Percentiles rank a stretch among this genome's conserved stretches.
Evolutionary conservation across 2,888 invertebrate genomes (phyloP).

Genomic region (Allophyes oxyacanthae): DNA sequence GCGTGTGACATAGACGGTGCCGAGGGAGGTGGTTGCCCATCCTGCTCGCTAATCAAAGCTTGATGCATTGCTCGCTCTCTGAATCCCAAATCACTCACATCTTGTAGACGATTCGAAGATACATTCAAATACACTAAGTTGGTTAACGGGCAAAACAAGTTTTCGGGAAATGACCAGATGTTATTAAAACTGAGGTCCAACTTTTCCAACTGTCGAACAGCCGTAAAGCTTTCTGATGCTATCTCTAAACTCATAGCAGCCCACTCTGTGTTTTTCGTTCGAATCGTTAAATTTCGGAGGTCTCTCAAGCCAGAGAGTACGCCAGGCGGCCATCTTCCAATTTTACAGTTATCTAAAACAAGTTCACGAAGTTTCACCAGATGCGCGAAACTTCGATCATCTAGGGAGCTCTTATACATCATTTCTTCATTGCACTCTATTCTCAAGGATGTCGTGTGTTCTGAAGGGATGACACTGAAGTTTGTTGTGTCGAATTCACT

Average conservation of each 20-base stretch:
- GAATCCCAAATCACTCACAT: conserved; percentile 96
- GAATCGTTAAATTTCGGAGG: conserved; percentile 95
- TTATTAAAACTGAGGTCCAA: conserved; percentile 96
- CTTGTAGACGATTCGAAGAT: conserved; percentile 96
- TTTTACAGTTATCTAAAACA: conserved; percentile 95
- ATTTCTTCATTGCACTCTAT: conserved; percentile 95
- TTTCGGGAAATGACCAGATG: conserved; percentile 96
- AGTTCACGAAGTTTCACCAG: conserved; percentile 94
- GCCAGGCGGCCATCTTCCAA: conserved; percentile 94
- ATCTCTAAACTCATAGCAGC: conserved; percentile 95
- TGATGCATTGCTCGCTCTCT: conserved; percentile 92
- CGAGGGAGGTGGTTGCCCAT: conserved; percentile 81
- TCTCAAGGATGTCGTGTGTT: conserved; percentile 94
- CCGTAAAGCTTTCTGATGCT: conserved; percentile 93
- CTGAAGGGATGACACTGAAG: conserved; percentile 95
- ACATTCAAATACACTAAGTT: conserved; percentile 95
- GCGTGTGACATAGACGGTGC: conserved; percentile 80
- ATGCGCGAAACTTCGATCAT: conserved; percentile 94
- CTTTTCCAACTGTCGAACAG: conserved; percentile 94
- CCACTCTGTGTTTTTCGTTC: conserved; percentile 95
- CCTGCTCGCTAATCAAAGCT: conserved; percentile 91
- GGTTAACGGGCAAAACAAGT: conserved; percentile 94
- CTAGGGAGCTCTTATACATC: conserved; percentile 94
- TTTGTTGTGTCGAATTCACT: conserved; percentile 96
- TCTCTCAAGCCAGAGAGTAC: conserved; percentile 94